phyloP scores from a whole-genome alignment of 2,113 vertebrate species.

The Platichthys stellatus region DNA sequence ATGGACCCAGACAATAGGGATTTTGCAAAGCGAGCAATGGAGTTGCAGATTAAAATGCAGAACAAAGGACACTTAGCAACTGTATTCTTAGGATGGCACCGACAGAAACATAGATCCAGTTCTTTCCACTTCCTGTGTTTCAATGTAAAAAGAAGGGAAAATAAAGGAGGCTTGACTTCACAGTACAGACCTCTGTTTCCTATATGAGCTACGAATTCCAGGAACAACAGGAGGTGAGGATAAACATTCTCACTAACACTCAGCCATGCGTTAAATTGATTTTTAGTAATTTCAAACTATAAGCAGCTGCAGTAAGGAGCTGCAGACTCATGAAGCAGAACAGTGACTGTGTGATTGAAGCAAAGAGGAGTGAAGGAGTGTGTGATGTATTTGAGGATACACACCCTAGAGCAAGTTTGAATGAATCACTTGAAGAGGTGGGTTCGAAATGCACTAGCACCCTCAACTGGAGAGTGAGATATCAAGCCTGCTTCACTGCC shows the following conservation, averaged over 20 bases:
- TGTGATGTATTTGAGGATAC: neutral
- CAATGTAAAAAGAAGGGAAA: too few species aligned
- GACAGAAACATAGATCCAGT: neutral
- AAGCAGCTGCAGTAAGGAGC: too few species aligned
- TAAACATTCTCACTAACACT: too few species aligned
- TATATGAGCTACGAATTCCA: neutral
- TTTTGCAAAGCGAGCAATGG: too few species aligned
- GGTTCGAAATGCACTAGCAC: conserved; percentile 66
- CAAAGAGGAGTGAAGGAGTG: neutral
- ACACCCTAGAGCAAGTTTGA: neutral
- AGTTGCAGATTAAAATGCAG: too few species aligned
- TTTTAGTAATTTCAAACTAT: too few species aligned
- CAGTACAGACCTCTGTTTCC: neutral
- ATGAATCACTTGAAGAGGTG: neutral
- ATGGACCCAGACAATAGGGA: too few species aligned
- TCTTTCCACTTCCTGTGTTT: neutral
- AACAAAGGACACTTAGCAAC: neutral
- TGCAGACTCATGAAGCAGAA: too few species aligned
- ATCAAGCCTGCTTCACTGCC: neutral
- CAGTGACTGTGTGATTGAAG: neutral
- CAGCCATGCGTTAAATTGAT: too few species aligned
- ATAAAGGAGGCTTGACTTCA: too few species aligned
- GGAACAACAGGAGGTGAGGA: too few species aligned
- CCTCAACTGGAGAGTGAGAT: conserved; percentile 66
- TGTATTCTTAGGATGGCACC: neutral